Base-by-base conservation (phyloP, 2,113 vertebrate genomes). In the Aspiorhynchus laticeps region DNA sequence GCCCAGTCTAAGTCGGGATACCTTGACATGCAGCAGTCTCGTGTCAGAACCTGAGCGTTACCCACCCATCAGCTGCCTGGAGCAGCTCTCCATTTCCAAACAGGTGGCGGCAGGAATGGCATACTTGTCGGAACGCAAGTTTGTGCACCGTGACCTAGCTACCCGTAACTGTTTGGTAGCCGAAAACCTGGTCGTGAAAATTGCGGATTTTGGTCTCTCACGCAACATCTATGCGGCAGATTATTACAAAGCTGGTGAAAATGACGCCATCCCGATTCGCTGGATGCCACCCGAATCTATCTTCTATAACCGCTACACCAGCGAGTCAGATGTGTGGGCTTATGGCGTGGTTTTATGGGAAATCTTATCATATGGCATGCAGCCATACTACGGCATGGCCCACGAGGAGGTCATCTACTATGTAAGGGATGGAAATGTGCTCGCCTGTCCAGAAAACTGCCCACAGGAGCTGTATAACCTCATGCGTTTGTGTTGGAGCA, bases 211-310 rank as follows among this genome's bases (percentile, higher is more conserved):
- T 1, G 98, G 98, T 84, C 97, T 99, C 63, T 99, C 98, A 0
- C 94, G 98, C 84, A 99, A 99, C 90, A 99, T 99, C 93, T 99
- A 99, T 90, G 98, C 98, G 0, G 98, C 98, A 0, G 98, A 99
- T 91, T 99, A 99, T 90, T 99, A 99, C 94, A 99, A 99, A 92
- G 98, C 98, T 0, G 97, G 97, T 0, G 98, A 99, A 89, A 99
- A 99, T 0, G 98, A 99, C 0, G 98, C 98, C 65, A 99, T 99
- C 87, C 98, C 98, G 8, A 99, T 99, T 86, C 97, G 98, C 11
- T 99, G 98, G 98, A 99, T 99, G 98, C 98, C 98, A 0, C 98
- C 98, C 0, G 98, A 99, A 90, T 99, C 98, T 7, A 99, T 99
- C 79, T 99, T 99, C 95, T 99, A 98, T 84, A 99, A 99, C 88